Base-by-base conservation (phyloP, 2,113 vertebrate genomes). In the Polypterus senegalus region DNA sequence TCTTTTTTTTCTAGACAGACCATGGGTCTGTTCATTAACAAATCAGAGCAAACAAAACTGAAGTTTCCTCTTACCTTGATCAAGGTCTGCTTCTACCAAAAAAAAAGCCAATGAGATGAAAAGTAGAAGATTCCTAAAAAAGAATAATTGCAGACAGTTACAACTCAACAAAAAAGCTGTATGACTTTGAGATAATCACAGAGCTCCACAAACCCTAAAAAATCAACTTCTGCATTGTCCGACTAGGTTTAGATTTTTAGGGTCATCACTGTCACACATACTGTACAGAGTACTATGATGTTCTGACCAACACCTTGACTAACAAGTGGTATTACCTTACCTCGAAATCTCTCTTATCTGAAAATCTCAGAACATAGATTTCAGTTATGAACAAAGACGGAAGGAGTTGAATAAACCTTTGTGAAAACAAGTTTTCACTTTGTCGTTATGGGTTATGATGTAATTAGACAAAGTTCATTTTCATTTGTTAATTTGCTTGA, bases 71-170 rank as follows among this genome's bases (percentile, higher is more conserved):
- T 61, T 56, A 76, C 74, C 72, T 72, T 65, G 49, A 46, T 81
- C 74, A 2, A 74, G 69, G 66, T 83, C 82, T 49, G 67, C 82
- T 49, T 76, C 57, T 53, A 76, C 77, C 69, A 79, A 56, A 4
- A 86, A 66, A 47, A 77, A 46, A 1, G 71, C 65, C 61, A 83
- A 55, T 47, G 77, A 79, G 11, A 75, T 68, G 43, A 83, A 59
- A 64, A 86, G 65, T 60, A 80, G 54, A 60, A 74, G 43, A 8
- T 78, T 79, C 73, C 84, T 86, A 69, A n/a, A 53, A 53, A 47
- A 11, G 3, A 46, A 60, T 27, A 27, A 27, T 27, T 27, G 27
- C 27, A 27, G 27, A 27, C 27, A 27, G 27, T 27, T 27, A 27
- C 27, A 27, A 27, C 27, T 27, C 27, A 1, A 65, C 67, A 11